These are phyloP conservation scores for Drosophila punjabiensis DNA, from an alignment of 1,140 invertebrate genomes.

Conservation along the genomic window DNA sequence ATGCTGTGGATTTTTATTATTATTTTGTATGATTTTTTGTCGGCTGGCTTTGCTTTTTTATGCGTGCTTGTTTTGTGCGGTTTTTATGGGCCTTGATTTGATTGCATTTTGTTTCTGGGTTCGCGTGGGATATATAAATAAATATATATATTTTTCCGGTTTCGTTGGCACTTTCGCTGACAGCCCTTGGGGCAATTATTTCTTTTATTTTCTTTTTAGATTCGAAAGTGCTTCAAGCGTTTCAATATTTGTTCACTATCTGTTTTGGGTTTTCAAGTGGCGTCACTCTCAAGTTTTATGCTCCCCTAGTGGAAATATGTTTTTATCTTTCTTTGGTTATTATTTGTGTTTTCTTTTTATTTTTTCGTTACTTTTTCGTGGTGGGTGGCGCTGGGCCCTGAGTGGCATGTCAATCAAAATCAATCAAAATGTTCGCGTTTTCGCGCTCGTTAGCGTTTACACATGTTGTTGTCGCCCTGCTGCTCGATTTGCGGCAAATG, in stretches of 20 bases:
- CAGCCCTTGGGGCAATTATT: constrained; percentile 47
- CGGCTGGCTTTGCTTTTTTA: constrained; percentile 29
- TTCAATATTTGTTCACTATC: constrained; percentile 35
- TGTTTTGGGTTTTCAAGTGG: constrained; percentile 1
- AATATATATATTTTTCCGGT: constrained; percentile 19
- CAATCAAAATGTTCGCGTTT: constrained; percentile 69
- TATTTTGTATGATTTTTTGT: constrained; percentile 61
- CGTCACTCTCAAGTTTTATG: constrained; percentile 5
- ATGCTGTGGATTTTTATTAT: constrained; percentile 50
- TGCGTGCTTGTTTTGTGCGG: constrained; percentile 40
- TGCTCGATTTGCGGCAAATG: constrained; percentile 57
- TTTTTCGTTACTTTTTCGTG: constrained; percentile 15
- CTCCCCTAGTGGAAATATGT: constrained; percentile 2
- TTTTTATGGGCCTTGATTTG: constrained; percentile 61
- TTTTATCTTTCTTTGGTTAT: constrained; percentile 12
- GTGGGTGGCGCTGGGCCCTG: constrained; percentile 57
- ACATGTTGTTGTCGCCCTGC: constrained; percentile 61
- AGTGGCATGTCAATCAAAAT: constrained; percentile 82
- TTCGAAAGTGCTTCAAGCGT: constrained; percentile 26
- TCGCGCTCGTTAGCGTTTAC: constrained; percentile 72
- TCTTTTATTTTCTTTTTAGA: constrained; percentile 15
- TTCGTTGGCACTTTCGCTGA: constrained; percentile 37
- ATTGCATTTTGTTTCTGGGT: constrained; percentile 43
- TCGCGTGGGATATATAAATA: neutral
- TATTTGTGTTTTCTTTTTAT: constrained; percentile 24